Base-by-base conservation (phyloP, 2,888 invertebrate genomes). In the Corythucha ciliata region DNA sequence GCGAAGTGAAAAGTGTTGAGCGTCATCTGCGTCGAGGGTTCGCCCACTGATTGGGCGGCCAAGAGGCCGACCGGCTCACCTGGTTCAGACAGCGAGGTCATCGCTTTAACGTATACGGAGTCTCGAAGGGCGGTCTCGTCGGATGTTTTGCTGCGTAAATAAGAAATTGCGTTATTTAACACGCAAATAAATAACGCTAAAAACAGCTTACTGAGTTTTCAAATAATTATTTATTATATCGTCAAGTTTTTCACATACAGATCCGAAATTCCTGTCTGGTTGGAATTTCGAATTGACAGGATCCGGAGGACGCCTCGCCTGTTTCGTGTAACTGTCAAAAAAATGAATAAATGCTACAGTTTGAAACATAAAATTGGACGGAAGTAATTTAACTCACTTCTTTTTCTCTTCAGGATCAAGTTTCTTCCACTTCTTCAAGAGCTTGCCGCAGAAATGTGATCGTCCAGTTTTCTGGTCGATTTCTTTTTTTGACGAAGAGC, bases 21-120 rank as follows among this genome's bases (percentile, higher is more conserved):
- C 63, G 98, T 99, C 98, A 99, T 98, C 76, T 99, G 98, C 53
- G 98, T 99, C 2, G 97, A 97, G 0, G 98, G 98, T 70, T 99
- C 98, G 52, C 98, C 98, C 56, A 99, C 85, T 1, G 94, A 94
- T 69, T 97, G 97, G 2, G 97, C 97, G 12, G 98, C 97, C 57
- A 98, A 69, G 18, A 96, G 70, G 3, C 96, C 96, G 1, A 99
- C 98, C 0, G 96, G 86, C 69, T 99, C 98, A 0, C 98, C 98
- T 0, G 97, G 91, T 22, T 79, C 78, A 20, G 82, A 86, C 63
- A 89, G 69, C 0, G 89, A 79, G 24, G 78, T 78, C 67, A 88
- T 77, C 45, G 79, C 77, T 68, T 91, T 91, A 8, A 81, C 71
- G 61, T 80, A 79, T 64, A 93, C 74, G 53, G 89, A 73, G 53